Evolutionary conservation across 2,797 vertebrate species (phyloP).

Genomic region (Ibycter americanus): DNA sequence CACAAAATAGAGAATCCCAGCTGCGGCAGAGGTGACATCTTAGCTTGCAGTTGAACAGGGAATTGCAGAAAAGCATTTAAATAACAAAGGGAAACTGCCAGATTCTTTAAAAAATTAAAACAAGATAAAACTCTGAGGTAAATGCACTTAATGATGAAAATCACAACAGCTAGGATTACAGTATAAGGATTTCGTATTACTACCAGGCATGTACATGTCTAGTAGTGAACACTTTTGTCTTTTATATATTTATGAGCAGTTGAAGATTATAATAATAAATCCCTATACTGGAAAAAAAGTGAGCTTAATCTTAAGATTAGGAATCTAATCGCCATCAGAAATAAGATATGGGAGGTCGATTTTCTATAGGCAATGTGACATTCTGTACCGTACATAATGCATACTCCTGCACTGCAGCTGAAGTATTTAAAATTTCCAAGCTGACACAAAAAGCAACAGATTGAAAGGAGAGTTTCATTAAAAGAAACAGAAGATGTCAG

Average conservation of each 20-base stretch:
- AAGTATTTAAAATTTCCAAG: not conserved
- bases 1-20: not conserved
- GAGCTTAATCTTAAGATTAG: constrained; percentile 15
- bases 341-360: not conserved
- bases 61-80: not conserved
- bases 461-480: not conserved
- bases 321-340: constrained; percentile 6
- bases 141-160: not conserved
- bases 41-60: not conserved
- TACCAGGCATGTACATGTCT: not conserved
- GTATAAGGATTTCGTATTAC: not conserved
- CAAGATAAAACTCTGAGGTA: not conserved
- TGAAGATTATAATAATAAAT: not conserved
- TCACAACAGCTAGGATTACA: not conserved
- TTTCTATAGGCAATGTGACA: not conserved
- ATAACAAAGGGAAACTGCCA: not conserved
- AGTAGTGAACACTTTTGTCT: not conserved
- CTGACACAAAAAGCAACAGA: not conserved
- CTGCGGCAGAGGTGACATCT: not conserved
- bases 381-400: not conserved
- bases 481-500: not conserved
- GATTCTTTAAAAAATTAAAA: not conserved
- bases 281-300: not conserved
- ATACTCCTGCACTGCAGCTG: not conserved
- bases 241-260: not conserved